Evolutionary conservation across 1,140 invertebrate species (phyloP).

Genomic region (Monomorium pharaonis): DNA sequence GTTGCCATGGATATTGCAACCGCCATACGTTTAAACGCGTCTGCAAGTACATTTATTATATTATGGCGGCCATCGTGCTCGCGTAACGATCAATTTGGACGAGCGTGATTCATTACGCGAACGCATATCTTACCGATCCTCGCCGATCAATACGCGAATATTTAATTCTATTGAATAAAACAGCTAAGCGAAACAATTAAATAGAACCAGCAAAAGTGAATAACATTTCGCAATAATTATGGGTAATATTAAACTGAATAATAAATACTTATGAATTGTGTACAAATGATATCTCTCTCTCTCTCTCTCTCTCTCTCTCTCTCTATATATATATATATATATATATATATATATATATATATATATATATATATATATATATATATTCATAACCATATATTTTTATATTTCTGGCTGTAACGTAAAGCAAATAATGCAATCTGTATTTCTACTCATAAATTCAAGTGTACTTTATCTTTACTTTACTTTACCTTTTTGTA

Average conservation of each 20-base stretch:
- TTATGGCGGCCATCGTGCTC: conserved; percentile 43
- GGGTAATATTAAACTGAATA: conserved; percentile 20
- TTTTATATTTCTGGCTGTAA: conserved; percentile 19
- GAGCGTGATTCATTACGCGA: conserved; percentile 15
- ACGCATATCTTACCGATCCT: conserved; percentile 14
- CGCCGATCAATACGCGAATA: neutral
- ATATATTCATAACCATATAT: neutral
- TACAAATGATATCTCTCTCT: neutral
- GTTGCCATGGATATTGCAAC: conserved; percentile 72
- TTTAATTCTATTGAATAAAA: conserved; percentile 38
- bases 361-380: neutral
- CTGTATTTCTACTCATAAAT: neutral
- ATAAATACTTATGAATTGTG: neutral
- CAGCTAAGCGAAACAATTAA: neutral
- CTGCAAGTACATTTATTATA: conserved; percentile 64
- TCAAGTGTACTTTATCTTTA: too few species aligned
- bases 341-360: conserved; percentile 21
- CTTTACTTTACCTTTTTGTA: neutral
- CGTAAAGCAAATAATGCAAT: neutral
- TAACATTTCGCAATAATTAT: neutral
- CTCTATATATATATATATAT: neutral
- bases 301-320: too few species aligned
- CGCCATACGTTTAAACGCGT: conserved; percentile 62
- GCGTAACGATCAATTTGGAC: conserved; percentile 50
- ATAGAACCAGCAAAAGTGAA: neutral